Evolutionary conservation across 2,113 vertebrate genomes (phyloP), one percentile per base, ranked within the genome.

Genomic region (Perca schrenkii): DNA sequence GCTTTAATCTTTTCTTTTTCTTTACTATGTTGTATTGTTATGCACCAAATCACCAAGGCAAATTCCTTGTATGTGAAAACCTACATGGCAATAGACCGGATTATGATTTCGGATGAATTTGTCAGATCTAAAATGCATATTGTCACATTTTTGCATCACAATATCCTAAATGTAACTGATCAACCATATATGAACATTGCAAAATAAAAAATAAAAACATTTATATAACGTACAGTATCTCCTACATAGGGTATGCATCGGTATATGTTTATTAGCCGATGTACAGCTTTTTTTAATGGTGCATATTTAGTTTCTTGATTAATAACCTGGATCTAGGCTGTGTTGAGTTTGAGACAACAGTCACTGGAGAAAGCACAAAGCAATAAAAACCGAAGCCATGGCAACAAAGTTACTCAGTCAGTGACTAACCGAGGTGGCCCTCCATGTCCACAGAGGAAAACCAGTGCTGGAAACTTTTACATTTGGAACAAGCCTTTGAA

Each of bases 381-480:
- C 21, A 66, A 77, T 71, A 47, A 66, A 82, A 62, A 25, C 58
- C 50, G 70, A 79, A 58, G 80, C 34, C 57, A 67, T 17, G 61
- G 64, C 61, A 68, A 65, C 74, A 82, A n/a, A 57, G 69, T 60
- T 4, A 8, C 49, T 49, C 74, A 69, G 52, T 69, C 69, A 72
- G 69, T 21, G 36, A 25, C 70, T 50, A 68, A 82, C 80, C 71
- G 63, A 82, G 71, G 77, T 50, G 85, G 72, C 78, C 61, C 53
- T 34, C 3, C 65, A 53, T 53, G 74, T 60, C 72, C 50, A 19
- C 74, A 69, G 61, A 78, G 80, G 66, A 60, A 47, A 61, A 46
- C 15, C 58, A 63, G 69, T 2, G 43, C 84, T 72, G 92, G 88
- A 94, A 90, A 89, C 49, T 82, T 88, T 77, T 79, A 88, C 80